These are phyloP conservation scores for Mobula birostris DNA, from an alignment of 2,113 vertebrate genomes.

Conservation along the genomic window DNA sequence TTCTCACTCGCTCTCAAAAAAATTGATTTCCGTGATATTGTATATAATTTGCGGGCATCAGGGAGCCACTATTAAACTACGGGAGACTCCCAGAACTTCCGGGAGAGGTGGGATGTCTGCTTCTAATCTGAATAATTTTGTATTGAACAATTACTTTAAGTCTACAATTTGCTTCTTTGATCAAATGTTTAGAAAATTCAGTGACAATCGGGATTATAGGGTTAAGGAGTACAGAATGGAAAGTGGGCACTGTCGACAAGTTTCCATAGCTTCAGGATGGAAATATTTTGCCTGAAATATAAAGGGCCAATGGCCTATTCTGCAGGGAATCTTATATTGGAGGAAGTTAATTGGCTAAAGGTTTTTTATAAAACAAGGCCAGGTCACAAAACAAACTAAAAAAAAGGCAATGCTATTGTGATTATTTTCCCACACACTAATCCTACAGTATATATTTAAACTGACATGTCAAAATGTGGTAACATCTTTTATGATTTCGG, in stretches of 20 bases:
- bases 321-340: slow-evolving; percentile 6
- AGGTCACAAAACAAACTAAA: slow-evolving; percentile 30
- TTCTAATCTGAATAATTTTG: no score
- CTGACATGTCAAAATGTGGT: slow-evolving; percentile 12
- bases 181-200: no score
- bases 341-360: slow-evolving; percentile 26
- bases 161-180: no score
- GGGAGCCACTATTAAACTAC: no score
- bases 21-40: no score
- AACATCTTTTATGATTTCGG: not conserved
- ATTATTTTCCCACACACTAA: slow-evolving; percentile 37
- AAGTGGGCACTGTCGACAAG: slow-evolving; percentile 11
- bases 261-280: slow-evolving; percentile 23
- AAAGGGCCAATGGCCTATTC: not conserved
- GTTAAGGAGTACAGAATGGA: slow-evolving; percentile 12
- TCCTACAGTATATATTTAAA: slow-evolving; percentile 29
- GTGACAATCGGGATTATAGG: not conserved
- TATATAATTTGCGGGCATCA: no score
- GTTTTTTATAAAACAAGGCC: slow-evolving; percentile 20
- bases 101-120: no score
- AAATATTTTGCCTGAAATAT: not conserved
- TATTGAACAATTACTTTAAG: no score
- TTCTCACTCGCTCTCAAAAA: no score
- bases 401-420: slow-evolving; percentile 9
- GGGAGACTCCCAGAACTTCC: no score